Conservation (phyloP, 2,113 vertebrate genomes). For the Euleptes europaea region DNA sequence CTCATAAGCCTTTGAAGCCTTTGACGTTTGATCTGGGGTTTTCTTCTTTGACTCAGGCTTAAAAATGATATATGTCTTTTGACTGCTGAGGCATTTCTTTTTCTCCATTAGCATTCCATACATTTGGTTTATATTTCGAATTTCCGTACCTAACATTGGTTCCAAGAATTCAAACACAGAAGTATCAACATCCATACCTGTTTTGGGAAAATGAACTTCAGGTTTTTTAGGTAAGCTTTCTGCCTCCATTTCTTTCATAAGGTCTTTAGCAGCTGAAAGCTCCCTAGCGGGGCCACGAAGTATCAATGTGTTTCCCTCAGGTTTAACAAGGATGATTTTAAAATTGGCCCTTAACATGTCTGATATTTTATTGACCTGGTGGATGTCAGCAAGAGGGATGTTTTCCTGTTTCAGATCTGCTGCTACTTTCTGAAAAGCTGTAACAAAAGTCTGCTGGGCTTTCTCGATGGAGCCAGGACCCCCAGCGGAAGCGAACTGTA, state of each 20-base stretch:
- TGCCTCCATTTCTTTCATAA: slow-evolving; percentile 15
- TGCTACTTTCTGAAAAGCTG: slow-evolving; percentile 49
- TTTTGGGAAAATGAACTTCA: not conserved
- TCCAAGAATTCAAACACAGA: slow-evolving; percentile 57
- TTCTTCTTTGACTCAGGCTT: slow-evolving; percentile 9
- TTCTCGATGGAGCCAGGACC: not conserved
- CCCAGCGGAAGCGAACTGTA: slow-evolving; percentile 36
- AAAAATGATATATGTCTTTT: slow-evolving; percentile 58
- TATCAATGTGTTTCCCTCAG: slow-evolving; percentile 35
- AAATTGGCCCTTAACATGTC: slow-evolving; percentile 44
- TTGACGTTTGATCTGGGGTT: slow-evolving; percentile 52
- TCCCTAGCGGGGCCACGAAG: slow-evolving; percentile 60
- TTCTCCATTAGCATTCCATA: slow-evolving; percentile 36
- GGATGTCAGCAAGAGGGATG: slow-evolving; percentile 13
- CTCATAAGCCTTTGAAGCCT: slow-evolving; percentile 66
- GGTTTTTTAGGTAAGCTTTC: slow-evolving; percentile 5
- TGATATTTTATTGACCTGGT: slow-evolving; percentile 30
- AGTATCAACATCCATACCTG: slow-evolving; percentile 52
- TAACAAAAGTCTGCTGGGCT: slow-evolving; percentile 55
- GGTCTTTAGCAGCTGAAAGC: slow-evolving; percentile 51
- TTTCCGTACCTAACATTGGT: slow-evolving; percentile 41
- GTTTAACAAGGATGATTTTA: slow-evolving; percentile 55
- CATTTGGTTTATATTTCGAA: slow-evolving; percentile 56
- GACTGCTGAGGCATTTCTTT: accelerated
- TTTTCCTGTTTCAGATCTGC: slow-evolving; percentile 37